phyloP scores from a whole-genome alignment of 2,113 vertebrate species.

The Orycteropus afer region DNA sequence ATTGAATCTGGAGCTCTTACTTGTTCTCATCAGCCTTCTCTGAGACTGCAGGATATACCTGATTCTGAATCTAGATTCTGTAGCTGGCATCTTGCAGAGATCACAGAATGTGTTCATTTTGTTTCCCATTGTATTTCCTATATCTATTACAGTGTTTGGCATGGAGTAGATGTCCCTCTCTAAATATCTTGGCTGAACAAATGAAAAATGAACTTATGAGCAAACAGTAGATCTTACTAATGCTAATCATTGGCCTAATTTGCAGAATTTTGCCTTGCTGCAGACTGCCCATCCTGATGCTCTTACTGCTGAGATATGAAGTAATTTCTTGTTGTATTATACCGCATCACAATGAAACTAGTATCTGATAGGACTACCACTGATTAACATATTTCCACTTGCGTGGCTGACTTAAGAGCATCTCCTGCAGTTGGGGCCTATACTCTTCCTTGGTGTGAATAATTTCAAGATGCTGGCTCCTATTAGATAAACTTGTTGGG shows the following conservation, averaged over 20 bases:
- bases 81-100: accelerated
- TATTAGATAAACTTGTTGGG: not conserved
- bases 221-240: not conserved
- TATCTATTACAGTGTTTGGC: not conserved
- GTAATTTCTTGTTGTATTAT: not conserved
- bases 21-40: not conserved
- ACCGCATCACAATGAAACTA: not conserved
- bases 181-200: not conserved
- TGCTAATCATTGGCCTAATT: not conserved
- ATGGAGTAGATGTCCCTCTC: not conserved
- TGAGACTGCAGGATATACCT: not conserved
- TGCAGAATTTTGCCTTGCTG: not conserved
- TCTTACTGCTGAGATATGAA: not conserved
- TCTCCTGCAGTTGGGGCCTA: not conserved
- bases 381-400: not conserved
- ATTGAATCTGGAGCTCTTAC: not conserved
- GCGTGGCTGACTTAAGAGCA: not conserved
- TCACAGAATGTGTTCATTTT: not conserved
- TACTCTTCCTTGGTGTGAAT: not conserved
- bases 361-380: not conserved
- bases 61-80: not conserved
- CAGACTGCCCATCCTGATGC: not conserved
- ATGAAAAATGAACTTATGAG: not conserved
- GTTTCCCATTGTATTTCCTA: not conserved
- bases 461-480: not conserved